Percentiles rank a stretch among this genome's conserved stretches.
Evolutionary conservation across 2,888 invertebrate species (phyloP).

Genomic region (Osmoderma eremita): DNA sequence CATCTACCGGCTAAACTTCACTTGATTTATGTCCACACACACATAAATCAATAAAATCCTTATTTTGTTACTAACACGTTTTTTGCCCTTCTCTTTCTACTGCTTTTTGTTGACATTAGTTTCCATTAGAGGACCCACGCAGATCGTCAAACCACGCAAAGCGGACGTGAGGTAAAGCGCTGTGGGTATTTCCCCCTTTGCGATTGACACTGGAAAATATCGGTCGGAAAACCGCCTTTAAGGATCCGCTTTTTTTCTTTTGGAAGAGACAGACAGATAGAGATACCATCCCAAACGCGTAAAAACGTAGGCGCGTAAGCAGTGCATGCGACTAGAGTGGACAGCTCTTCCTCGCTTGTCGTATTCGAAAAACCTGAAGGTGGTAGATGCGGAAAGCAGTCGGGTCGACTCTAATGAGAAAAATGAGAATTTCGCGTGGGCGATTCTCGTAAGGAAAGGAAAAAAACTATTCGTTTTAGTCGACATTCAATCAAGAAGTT

Average conservation of each 20-base stretch:
- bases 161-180: background rate
- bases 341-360: background rate
- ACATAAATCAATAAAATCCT: conserved; percentile 9
- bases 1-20: background rate
- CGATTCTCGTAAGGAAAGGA: too few relatives aligned
- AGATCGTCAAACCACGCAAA: background rate
- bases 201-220: background rate
- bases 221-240: conserved; percentile 3
- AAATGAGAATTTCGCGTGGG: conserved; percentile 8
- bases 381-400: conserved; percentile 7
- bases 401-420: background rate
- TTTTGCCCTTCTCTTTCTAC: background rate
- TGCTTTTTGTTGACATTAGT: conserved; percentile 8
- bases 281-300: background rate
- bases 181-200: background rate
- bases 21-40: conserved; percentile 2
- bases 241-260: background rate
- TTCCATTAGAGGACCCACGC: conserved; percentile 3
- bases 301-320: conserved; percentile 7
- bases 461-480: too few relatives aligned
- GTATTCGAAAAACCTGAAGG: background rate
- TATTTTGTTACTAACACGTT: background rate
- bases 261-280: background rate
- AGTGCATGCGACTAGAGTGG: background rate
- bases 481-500: too few relatives aligned